These are phyloP conservation scores for Triplophysa bombifrons DNA, from an alignment of 2,797 vertebrate genomes.

Conservation along the genomic window DNA sequence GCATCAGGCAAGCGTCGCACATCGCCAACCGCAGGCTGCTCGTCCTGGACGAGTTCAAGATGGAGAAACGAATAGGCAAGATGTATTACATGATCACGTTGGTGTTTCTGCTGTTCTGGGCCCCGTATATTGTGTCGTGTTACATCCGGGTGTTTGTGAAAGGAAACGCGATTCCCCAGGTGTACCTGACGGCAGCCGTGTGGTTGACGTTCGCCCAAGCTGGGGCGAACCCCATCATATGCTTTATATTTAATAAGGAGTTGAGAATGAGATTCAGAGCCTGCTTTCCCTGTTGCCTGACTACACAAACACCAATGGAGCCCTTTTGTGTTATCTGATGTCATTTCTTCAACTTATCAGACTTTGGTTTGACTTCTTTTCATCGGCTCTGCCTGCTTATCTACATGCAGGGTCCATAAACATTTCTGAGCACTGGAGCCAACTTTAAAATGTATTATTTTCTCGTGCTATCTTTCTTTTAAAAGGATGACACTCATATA, in stretches of 20 bases:
- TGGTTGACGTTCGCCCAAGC: conserved; percentile 97
- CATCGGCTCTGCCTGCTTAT: conserved; percentile 6
- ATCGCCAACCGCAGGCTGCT: conserved; percentile 87
- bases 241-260: conserved; percentile 95
- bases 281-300: conserved; percentile 87
- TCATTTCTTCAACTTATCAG: not conserved
- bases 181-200: conserved; percentile 89
- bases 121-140: conserved; percentile 91
- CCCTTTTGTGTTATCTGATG: conserved; percentile 82
- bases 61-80: conserved; percentile 92
- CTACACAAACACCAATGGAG: conserved; percentile 87
- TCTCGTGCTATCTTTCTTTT: not conserved
- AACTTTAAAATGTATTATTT: not conserved
- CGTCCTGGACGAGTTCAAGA: conserved; percentile 95
- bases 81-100: conserved; percentile 97
- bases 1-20: conserved; percentile 87
- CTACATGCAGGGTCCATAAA: conserved; percentile 1
- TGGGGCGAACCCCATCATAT: conserved; percentile 92
- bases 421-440: not conserved
- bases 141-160: conserved; percentile 90
- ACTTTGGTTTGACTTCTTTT: not conserved
- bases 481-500: not conserved
- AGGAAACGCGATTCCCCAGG: conserved; percentile 84
- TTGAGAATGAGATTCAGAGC: conserved; percentile 88
- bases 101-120: conserved; percentile 90